A percentile compares a stretch with the other conserved stretches of the same genome.
Evolutionary conservation across 2,888 invertebrate species (phyloP).

Genomic region (Ochropleura leucogaster): DNA sequence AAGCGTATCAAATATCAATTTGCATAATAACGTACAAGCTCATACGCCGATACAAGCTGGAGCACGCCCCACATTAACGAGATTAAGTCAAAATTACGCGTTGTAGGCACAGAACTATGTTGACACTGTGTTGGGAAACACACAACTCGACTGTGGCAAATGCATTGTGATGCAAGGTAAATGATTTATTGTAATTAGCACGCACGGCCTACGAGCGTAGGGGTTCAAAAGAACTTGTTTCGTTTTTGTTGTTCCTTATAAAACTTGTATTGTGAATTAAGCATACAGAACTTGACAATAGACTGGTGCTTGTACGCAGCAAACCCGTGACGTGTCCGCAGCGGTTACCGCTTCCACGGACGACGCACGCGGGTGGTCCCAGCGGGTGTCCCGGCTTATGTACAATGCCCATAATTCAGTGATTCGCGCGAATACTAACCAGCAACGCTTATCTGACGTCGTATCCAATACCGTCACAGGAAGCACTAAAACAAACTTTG

Average conservation of each 20-base stretch:
- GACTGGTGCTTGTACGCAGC: constrained; percentile 58
- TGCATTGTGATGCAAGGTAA: constrained; percentile 29
- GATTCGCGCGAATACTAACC: constrained; percentile 87
- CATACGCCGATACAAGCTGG: constrained; percentile 80
- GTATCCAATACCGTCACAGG: constrained; percentile 81
- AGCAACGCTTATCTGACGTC: constrained; percentile 80
- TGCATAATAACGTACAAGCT: constrained; percentile 85
- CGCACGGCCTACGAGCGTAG: neutral
- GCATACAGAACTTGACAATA: constrained; percentile 56
- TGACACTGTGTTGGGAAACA: constrained; percentile 68
- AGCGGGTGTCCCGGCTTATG: constrained; percentile 82
- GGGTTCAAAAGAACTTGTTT: constrained; percentile 9
- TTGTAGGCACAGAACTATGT: constrained; percentile 77
- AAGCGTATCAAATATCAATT: constrained; percentile 84
- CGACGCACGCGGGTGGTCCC: constrained; percentile 86
- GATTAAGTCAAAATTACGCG: constrained; percentile 85
- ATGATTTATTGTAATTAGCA: constrained; percentile 46
- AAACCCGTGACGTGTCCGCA: constrained; percentile 57
- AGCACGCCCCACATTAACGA: constrained; percentile 81
- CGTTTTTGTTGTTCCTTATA: constrained; percentile 32
- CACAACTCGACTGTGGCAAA: constrained; percentile 38
- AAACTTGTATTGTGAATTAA: constrained; percentile 35
- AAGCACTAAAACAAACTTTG: constrained; percentile 83
- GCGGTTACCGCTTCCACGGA: constrained; percentile 64
- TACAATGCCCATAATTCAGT: constrained; percentile 87